phyloP scores from a whole-genome alignment of 2,888 invertebrate genomes.

The Trichacis sp. region DNA sequence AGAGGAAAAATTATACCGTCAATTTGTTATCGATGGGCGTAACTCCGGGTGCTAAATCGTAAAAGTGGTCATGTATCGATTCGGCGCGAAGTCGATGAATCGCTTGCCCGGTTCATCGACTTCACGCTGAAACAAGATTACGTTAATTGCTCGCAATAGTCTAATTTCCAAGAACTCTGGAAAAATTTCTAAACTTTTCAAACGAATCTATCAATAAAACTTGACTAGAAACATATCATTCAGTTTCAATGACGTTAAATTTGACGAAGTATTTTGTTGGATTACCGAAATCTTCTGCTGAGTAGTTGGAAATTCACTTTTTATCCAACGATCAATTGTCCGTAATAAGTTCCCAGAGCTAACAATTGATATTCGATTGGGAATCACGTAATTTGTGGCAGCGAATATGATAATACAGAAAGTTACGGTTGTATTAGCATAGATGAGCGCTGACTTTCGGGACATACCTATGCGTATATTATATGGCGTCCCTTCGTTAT shows the following conservation, averaged over 20 bases:
- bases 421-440: conserved; percentile 55
- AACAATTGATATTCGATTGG: neutral
- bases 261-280: too few relatives aligned
- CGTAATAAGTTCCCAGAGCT: too few relatives aligned
- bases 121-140: too few relatives aligned
- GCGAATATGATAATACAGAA: conserved; percentile 54
- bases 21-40: conserved; percentile 5
- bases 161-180: too few relatives aligned
- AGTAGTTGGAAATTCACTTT: too few relatives aligned
- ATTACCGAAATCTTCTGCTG: too few relatives aligned
- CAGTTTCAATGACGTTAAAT: too few relatives aligned
- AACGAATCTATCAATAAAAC: too few relatives aligned
- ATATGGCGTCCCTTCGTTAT: conserved; percentile 54
- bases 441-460: conserved; percentile 21
- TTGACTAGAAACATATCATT: too few relatives aligned
- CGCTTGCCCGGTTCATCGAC: neutral
- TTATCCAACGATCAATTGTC: too few relatives aligned
- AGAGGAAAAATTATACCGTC: conserved; percentile 3
- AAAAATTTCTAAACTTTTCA: too few relatives aligned
- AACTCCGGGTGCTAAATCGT: neutral
- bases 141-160: too few relatives aligned
- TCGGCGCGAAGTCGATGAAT: neutral
- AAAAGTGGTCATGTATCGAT: neutral
- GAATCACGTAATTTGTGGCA: neutral
- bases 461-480: conserved; percentile 30